These are phyloP conservation scores for Leptobrachium leishanense DNA, from an alignment of 2,113 vertebrate species.

Conservation along the genomic window DNA sequence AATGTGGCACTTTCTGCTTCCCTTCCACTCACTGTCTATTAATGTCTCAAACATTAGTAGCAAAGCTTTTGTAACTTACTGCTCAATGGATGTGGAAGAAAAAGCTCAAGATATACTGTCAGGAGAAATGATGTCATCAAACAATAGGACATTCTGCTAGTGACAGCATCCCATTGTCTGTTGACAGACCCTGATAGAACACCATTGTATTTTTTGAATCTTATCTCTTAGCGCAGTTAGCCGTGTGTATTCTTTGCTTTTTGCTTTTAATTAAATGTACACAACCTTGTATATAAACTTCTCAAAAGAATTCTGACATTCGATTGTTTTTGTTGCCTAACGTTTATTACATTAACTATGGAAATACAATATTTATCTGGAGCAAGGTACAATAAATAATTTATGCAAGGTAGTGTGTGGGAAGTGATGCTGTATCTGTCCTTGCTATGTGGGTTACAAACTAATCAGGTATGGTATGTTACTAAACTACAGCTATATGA, in stretches of 20 bases:
- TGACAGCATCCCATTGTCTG: constrained; percentile 36
- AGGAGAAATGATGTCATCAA: constrained; percentile 41
- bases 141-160: constrained; percentile 41
- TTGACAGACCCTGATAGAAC: constrained; percentile 36
- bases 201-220: constrained; percentile 15
- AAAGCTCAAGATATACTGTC: constrained; percentile 30
- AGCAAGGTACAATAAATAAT: no score
- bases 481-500: no score
- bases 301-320: no score
- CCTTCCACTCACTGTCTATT: neutral
- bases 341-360: no score
- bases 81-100: constrained; percentile 16
- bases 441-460: no score
- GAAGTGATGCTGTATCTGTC: no score
- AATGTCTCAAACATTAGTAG: neutral
- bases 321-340: no score
- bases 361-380: no score
- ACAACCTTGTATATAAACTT: neutral
- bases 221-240: constrained; percentile 13
- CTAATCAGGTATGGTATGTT: no score
- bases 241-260: neutral
- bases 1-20: neutral
- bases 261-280: constrained; percentile 18
- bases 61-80: neutral
- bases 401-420: no score